These are phyloP conservation scores for Neotragus pygmaeus DNA, from an alignment of 2,113 vertebrate species.

Conservation along the genomic window DNA sequence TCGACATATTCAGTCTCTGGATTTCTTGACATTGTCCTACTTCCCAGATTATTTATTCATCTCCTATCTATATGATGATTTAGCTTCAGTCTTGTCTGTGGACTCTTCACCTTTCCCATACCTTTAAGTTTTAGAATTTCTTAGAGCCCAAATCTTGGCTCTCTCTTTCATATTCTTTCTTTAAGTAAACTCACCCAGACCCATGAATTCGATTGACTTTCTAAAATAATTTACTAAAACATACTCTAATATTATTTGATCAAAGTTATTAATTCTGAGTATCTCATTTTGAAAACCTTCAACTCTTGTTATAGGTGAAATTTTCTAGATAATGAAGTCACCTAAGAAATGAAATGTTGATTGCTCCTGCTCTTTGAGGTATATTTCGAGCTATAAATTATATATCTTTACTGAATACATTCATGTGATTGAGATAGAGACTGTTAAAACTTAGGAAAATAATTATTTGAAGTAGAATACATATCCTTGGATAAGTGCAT, in stretches of 20 bases:
- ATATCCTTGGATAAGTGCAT: not conserved
- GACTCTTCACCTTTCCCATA: not conserved
- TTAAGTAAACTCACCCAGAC: not conserved
- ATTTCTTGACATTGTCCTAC: not conserved
- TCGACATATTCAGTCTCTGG: not conserved
- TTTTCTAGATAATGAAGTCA: not conserved
- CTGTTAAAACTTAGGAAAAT: not conserved
- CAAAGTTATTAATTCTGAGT: not conserved
- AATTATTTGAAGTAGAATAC: not conserved
- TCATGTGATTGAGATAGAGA: not conserved
- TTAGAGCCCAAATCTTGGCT: not conserved
- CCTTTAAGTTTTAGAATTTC: not conserved
- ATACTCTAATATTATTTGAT: not conserved
- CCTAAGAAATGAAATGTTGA: not conserved
- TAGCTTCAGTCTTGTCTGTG: not conserved
- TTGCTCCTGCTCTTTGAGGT: not conserved
- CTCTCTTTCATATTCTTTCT: not conserved
- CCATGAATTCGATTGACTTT: not conserved
- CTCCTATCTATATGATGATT: not conserved
- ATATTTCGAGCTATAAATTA: not conserved
- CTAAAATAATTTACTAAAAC: not conserved
- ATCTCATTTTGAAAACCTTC: not conserved
- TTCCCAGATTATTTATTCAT: not conserved
- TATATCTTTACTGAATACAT: not conserved
- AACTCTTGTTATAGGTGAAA: not conserved